Conservation (phyloP, 2,113 vertebrate genomes). For the Dascyllus trimaculatus region DNA sequence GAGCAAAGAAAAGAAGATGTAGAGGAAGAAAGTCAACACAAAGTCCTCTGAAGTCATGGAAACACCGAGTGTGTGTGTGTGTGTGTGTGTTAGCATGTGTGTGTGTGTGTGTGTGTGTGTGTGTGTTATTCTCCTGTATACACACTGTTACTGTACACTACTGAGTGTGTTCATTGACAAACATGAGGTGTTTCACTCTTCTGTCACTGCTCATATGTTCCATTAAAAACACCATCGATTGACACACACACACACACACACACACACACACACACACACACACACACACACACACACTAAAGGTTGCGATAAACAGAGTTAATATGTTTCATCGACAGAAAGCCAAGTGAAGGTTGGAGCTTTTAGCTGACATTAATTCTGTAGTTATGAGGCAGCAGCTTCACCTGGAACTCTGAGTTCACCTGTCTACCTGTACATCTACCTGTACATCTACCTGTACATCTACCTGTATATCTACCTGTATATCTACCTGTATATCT, state of each 20-base stretch:
- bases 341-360: slow-evolving; percentile 62
- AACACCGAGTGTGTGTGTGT: slow-evolving; percentile 28
- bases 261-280: slow-evolving; percentile 34
- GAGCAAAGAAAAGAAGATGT: too few species aligned
- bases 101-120: slow-evolving; percentile 6
- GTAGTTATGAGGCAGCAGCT: slow-evolving; percentile 9
- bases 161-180: slow-evolving; percentile 63
- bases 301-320: slow-evolving; percentile 75
- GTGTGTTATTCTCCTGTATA: too few species aligned
- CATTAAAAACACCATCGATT: slow-evolving; percentile 82
- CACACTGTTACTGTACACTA: too few species aligned
- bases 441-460: too few species aligned
- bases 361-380: slow-evolving; percentile 67
- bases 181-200: slow-evolving; percentile 61
- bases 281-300: slow-evolving; percentile 51
- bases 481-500: neutral
- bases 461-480: too few species aligned
- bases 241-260: slow-evolving; percentile 32
- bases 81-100: slow-evolving; percentile 9
- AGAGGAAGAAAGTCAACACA: too few species aligned
- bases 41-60: too few species aligned
- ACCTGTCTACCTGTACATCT: too few species aligned
- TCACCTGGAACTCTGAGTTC: neutral
- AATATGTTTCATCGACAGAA: slow-evolving; percentile 68
- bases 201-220: slow-evolving; percentile 65